phyloP scores from a whole-genome alignment of 2,797 vertebrate genomes.

The Brachymystax lenok region DNA sequence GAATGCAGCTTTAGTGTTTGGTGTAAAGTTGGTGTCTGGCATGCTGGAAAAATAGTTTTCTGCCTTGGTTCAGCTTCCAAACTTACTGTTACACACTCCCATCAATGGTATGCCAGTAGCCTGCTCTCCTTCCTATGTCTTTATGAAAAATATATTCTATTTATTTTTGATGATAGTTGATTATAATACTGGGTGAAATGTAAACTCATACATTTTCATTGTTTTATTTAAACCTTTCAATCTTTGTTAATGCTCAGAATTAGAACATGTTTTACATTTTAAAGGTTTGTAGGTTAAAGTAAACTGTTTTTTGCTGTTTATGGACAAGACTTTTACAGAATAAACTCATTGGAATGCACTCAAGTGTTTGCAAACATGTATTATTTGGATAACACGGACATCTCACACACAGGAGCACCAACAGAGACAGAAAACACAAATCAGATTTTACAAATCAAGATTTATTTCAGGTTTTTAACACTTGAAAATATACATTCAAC shows the following conservation, averaged over 20 bases:
- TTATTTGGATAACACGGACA: background rate
- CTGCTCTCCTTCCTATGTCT: constrained; percentile 81
- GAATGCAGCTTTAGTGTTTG: background rate
- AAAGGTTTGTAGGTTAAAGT: constrained; percentile 94
- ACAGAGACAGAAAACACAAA: background rate
- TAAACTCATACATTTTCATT: constrained; percentile 70
- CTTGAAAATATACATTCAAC: background rate
- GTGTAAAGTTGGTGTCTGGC: too few species aligned
- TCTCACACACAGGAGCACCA: background rate
- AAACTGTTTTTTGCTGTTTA: constrained; percentile 91
- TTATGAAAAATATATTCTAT: constrained; percentile 82
- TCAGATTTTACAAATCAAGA: background rate
- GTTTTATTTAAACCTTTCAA: constrained; percentile 62
- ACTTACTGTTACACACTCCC: constrained; percentile 60
- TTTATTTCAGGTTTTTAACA: background rate
- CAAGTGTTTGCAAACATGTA: background rate
- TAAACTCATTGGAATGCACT: constrained; percentile 93
- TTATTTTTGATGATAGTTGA: constrained; percentile 86
- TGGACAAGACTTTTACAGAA: constrained; percentile 88
- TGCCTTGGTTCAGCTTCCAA: background rate
- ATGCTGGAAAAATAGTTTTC: background rate
- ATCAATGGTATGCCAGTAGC: constrained; percentile 58
- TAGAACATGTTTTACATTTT: constrained; percentile 87
- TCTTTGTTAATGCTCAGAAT: constrained; percentile 84
- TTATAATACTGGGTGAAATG: constrained; percentile 74